phyloP scores from a whole-genome alignment of 2,797 vertebrate genomes.

The Oreochromis grahami region DNA sequence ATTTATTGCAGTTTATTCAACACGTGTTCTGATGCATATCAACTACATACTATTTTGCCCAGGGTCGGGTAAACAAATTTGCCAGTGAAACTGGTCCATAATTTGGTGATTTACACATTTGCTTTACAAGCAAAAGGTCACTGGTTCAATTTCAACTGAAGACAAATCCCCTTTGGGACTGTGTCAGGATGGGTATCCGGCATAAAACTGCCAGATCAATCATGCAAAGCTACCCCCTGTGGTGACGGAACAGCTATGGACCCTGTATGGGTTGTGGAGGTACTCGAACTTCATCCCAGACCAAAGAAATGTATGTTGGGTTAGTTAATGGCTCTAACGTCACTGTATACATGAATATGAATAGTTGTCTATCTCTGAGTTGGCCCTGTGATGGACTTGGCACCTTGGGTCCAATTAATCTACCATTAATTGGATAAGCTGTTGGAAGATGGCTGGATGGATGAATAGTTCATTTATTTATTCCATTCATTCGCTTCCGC shows the following conservation, averaged over 20 bases:
- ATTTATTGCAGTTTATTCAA: neutral
- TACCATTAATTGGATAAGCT: neutral
- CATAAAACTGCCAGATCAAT: neutral
- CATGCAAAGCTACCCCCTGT: neutral
- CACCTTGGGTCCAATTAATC: neutral
- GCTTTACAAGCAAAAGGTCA: neutral
- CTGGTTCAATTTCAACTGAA: neutral
- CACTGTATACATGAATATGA: neutral
- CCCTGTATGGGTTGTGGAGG: neutral
- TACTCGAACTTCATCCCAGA: neutral
- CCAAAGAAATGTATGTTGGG: neutral
- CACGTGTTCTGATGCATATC: neutral
- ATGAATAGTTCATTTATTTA: neutral
- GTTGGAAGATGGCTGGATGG: neutral
- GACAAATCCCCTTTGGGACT: neutral
- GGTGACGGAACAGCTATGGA: neutral
- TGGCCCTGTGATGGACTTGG: neutral
- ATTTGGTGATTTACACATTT: neutral
- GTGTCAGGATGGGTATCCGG: accelerated
- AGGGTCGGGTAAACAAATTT: neutral
- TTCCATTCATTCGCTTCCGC: too few relatives aligned
- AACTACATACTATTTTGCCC: neutral
- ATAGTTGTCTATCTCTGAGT: neutral
- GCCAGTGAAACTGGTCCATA: neutral
- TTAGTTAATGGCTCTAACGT: neutral